Conservation (phyloP, 2,113 vertebrate species). For the Apistogramma diplotaenia region DNA sequence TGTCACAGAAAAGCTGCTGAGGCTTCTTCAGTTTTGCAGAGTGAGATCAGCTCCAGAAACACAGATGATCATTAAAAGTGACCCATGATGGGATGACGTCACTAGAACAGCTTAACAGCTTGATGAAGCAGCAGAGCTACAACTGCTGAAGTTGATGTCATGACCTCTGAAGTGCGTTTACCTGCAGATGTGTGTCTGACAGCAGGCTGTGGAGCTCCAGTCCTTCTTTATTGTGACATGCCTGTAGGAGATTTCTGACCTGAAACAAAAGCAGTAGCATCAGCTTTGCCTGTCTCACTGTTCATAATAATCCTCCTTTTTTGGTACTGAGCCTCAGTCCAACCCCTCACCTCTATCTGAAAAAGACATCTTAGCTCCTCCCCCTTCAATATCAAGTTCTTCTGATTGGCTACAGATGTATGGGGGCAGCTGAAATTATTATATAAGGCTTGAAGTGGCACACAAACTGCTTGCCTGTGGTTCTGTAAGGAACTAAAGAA, state of each 20-base stretch:
- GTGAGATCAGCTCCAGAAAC: too few relatives aligned
- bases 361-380: background rate
- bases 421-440: background rate
- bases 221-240: conserved; percentile 88
- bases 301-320: background rate
- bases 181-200: conserved; percentile 88
- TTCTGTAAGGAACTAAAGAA: too few relatives aligned
- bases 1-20: too few relatives aligned
- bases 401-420: background rate
- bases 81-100: too few relatives aligned
- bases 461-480: too few relatives aligned
- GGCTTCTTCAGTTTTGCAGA: too few relatives aligned
- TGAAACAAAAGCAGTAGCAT: conserved; percentile 52
- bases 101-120: too few relatives aligned
- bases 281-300: background rate
- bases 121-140: too few relatives aligned
- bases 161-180: conserved; percentile 43
- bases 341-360: background rate
- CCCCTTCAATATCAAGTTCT: background rate
- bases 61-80: too few relatives aligned
- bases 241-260: conserved; percentile 87
- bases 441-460: background rate
- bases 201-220: conserved; percentile 88
- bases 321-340: background rate
- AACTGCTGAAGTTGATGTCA: too few relatives aligned